These are phyloP conservation scores for Poeciliopsis turrubarensis DNA, from an alignment of 2,113 vertebrate genomes.

Conservation along the genomic window DNA sequence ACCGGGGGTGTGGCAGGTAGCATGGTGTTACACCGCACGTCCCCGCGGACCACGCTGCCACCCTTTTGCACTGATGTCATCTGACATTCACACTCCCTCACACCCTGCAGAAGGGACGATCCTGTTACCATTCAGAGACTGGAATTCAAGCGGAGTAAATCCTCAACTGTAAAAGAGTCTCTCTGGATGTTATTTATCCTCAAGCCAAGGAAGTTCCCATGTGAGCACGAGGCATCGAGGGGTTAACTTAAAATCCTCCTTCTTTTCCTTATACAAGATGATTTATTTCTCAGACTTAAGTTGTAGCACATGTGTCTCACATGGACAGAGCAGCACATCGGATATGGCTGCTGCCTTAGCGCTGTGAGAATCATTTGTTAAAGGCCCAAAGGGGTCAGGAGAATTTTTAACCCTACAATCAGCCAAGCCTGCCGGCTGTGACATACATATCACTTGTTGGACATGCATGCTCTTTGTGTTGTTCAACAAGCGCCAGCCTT, in stretches of 20 bases:
- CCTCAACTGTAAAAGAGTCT: conserved; percentile 63
- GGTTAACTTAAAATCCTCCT: conserved; percentile 79
- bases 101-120: conserved; percentile 67
- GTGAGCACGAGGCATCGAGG: conserved; percentile 73
- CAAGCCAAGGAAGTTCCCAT: conserved; percentile 71
- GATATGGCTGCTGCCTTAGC: conserved; percentile 67
- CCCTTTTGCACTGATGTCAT: conserved; percentile 55
- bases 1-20: conserved; percentile 45
- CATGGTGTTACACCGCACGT: conserved; percentile 37
- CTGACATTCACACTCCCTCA: conserved; percentile 62
- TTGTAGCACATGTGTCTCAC: conserved; percentile 78
- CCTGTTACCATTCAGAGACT: conserved; percentile 67
- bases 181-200: conserved; percentile 75
- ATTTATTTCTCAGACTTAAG: conserved; percentile 78
- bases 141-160: conserved; percentile 68
- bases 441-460: conserved; percentile 30
- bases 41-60: conserved; percentile 49
- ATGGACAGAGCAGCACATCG: conserved; percentile 70
- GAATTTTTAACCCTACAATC: conserved; percentile 60
- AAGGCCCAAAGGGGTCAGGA: conserved; percentile 58
- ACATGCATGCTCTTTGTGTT: conserved; percentile 34
- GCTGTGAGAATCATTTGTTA: conserved; percentile 72
- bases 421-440: conserved; percentile 28
- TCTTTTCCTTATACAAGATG: conserved; percentile 73
- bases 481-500: conserved; percentile 42